Percentiles rank a stretch among this genome's conserved stretches.
phyloP scores from a whole-genome alignment of 2,797 vertebrate genomes.

The Tamandua tetradactyla region DNA sequence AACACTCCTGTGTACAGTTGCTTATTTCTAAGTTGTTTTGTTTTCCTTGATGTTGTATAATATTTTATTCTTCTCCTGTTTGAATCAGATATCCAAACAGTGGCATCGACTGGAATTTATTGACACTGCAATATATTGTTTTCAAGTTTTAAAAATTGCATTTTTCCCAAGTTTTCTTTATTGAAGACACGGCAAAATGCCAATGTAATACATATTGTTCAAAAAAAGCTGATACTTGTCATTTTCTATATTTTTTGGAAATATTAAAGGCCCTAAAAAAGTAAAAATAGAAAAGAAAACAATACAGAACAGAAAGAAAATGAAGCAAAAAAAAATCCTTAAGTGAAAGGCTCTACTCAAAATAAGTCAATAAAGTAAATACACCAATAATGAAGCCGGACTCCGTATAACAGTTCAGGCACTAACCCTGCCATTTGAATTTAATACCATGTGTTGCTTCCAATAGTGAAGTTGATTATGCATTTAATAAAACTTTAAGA shows the following conservation, averaged over 20 bases:
- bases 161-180: background rate
- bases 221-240: background rate
- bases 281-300: background rate
- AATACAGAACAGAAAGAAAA: background rate
- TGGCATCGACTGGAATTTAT: background rate
- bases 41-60: background rate
- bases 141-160: background rate
- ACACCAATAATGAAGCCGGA: conserved; percentile 45
- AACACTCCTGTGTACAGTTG: background rate
- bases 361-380: conserved; percentile 45
- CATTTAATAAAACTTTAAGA: conserved; percentile 67
- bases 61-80: conserved; percentile 6
- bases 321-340: background rate
- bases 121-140: background rate
- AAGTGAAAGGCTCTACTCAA: background rate
- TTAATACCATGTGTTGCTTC: conserved; percentile 56
- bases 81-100: conserved; percentile 8
- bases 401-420: background rate
- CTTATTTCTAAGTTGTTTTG: conserved; percentile 34
- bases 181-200: background rate
- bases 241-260: conserved; percentile 22
- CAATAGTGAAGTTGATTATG: conserved; percentile 62
- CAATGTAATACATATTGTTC: background rate
- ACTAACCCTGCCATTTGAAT: conserved; percentile 22
- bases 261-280: background rate